phyloP scores from a whole-genome alignment of 1,140 invertebrate genomes.

The Watersipora subatra region DNA sequence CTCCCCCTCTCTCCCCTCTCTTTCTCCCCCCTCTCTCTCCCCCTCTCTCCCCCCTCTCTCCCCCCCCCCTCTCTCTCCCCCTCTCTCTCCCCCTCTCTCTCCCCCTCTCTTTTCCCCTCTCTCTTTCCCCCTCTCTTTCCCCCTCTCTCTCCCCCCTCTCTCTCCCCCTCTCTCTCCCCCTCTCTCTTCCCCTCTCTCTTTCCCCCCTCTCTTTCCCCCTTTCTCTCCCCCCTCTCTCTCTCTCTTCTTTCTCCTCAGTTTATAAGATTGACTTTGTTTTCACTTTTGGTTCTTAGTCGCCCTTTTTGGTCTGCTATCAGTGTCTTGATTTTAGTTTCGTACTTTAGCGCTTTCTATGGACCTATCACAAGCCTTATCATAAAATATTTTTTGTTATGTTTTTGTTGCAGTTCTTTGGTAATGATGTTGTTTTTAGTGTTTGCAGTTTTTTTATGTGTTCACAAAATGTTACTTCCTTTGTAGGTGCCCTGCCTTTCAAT shows the following conservation, averaged over 20 bases:
- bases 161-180: conserved; percentile 3
- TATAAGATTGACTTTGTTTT: neutral
- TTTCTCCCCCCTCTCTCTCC: neutral
- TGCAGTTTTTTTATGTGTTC: too few species aligned
- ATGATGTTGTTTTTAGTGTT: too few species aligned
- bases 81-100: conserved; percentile 3
- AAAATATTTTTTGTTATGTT: neutral
- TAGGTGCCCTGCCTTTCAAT: too few species aligned
- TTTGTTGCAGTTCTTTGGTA: neutral
- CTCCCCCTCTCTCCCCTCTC: neutral
- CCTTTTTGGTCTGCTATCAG: conserved; percentile 1
- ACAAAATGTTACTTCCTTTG: too few species aligned
- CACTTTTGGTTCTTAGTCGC: conserved; percentile 4
- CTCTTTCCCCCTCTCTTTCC: conserved; percentile 1
- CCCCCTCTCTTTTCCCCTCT: conserved; percentile 1
- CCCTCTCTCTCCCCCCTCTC: conserved; percentile 1
- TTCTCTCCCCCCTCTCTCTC: conserved; percentile 3
- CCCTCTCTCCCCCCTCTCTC: conserved; percentile 3
- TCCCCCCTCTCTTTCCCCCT: conserved; percentile 1
- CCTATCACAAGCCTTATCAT: neutral
- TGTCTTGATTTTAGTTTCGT: conserved; percentile 7
- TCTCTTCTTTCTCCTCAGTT: neutral
- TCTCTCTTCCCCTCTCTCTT: conserved; percentile 1
- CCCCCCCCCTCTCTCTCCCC: conserved; percentile 1
- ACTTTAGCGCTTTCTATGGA: neutral